Evolutionary conservation across 2,888 invertebrate genomes (phyloP).

Genomic region (Proisotoma minuta): DNA sequence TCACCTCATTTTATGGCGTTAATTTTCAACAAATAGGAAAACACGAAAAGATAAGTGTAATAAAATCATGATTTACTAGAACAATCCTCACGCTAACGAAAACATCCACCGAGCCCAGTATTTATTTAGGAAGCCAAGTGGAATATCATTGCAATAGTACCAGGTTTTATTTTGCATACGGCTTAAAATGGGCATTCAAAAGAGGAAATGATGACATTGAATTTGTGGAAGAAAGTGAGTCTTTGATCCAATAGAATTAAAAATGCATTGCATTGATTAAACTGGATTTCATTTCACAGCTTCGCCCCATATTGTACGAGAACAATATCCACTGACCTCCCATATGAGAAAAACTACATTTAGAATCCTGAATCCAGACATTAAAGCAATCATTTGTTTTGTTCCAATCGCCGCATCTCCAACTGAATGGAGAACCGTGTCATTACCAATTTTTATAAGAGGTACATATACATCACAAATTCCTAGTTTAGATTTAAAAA

Average conservation of each 20-base stretch:
- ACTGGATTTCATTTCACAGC: conserved; percentile 18
- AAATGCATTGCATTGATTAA: neutral
- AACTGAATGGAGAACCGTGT: conserved; percentile 41
- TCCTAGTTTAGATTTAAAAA: neutral
- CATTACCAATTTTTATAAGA: conserved; percentile 24
- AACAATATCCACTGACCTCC: conserved; percentile 28
- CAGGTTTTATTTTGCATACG: conserved; percentile 41
- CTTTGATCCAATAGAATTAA: conserved; percentile 3
- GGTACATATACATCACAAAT: conserved; percentile 1
- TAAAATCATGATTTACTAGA: no score
- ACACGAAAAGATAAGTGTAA: no score
- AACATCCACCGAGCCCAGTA: conserved; percentile 31
- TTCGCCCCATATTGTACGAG: conserved; percentile 23
- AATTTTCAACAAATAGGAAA: no score
- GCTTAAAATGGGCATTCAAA: conserved; percentile 43
- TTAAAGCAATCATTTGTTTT: conserved; percentile 40
- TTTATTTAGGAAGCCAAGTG: conserved; percentile 35
- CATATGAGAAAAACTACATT: conserved; percentile 36
- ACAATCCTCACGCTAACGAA: conserved; percentile 35
- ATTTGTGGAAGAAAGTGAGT: conserved; percentile 41
- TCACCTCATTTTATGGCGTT: no score
- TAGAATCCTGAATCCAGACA: conserved; percentile 32
- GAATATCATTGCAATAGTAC: conserved; percentile 43
- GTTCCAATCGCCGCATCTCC: conserved; percentile 39
- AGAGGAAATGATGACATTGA: conserved; percentile 38